Conservation (phyloP, 2,888 invertebrate genomes). For the Eupithecia dodoneata region DNA sequence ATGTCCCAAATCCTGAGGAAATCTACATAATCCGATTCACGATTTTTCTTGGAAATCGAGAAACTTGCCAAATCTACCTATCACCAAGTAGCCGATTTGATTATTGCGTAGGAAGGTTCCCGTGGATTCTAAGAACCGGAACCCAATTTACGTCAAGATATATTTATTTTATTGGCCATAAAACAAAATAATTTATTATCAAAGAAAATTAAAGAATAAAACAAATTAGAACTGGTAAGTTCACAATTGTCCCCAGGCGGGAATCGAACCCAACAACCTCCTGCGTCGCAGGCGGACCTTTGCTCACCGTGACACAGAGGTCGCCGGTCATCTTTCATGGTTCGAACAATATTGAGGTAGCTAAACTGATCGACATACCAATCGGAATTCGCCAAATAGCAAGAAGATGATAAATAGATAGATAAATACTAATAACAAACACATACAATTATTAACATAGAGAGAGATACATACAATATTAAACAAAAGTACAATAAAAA, state of each 20-base stretch:
- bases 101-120: conserved; percentile 1
- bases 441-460: too few relatives aligned
- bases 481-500: too few relatives aligned
- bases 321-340: too few relatives aligned
- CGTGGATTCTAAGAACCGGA: conserved; percentile 1
- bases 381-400: too few relatives aligned
- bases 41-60: conserved; percentile 18
- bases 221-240: not conserved
- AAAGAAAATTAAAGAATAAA: not conserved
- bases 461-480: too few relatives aligned
- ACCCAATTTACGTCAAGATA: not conserved
- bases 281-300: too few relatives aligned
- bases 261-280: too few relatives aligned
- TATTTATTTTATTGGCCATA: not conserved
- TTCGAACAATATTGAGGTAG: too few relatives aligned
- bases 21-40: conserved; percentile 9
- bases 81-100: not conserved
- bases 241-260: not conserved
- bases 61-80: conserved; percentile 5
- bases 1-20: conserved; percentile 14
- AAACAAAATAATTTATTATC: not conserved
- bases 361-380: too few relatives aligned
- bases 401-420: too few relatives aligned
- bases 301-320: too few relatives aligned
- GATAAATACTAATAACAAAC: too few relatives aligned